phyloP scores from a whole-genome alignment of 2,888 invertebrate species.

The Odontocolon sp. region DNA sequence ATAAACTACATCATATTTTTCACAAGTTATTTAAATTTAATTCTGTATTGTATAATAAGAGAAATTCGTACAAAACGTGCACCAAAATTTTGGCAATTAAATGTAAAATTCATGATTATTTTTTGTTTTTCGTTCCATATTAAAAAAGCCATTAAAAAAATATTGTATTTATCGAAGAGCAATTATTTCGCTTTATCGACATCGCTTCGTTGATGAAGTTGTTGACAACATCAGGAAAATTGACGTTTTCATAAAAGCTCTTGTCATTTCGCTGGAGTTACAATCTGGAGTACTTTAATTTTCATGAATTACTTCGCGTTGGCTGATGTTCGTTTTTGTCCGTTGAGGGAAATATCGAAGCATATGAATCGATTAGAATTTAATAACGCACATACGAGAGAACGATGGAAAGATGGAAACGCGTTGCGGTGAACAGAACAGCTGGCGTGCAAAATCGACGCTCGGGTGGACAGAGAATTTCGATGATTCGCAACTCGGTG shows the following conservation, averaged over 20 bases:
- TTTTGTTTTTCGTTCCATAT: no score
- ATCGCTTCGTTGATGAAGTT: constrained; percentile 1
- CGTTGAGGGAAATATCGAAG: background rate
- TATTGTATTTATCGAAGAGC: background rate
- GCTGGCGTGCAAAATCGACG: constrained; percentile 7
- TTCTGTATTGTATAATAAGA: no score
- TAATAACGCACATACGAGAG: constrained; percentile 5
- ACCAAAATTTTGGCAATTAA: background rate
- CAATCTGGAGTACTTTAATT: constrained; percentile 20
- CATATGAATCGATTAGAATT: constrained; percentile 19
- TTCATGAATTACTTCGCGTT: constrained; percentile 24
- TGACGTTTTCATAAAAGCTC: background rate
- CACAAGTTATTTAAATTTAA: no score
- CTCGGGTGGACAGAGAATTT: background rate
- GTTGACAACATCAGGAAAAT: background rate
- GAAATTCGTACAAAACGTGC: no score
- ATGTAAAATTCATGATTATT: no score
- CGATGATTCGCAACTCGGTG: constrained; percentile 14
- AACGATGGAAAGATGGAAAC: background rate
- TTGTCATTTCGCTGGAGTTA: background rate
- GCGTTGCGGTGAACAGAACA: background rate
- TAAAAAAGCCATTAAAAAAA: no score
- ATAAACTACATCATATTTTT: background rate
- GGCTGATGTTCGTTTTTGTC: background rate
- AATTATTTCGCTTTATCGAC: background rate